Base-by-base conservation (phyloP, 1,140 invertebrate genomes). In the Solen grandis region DNA sequence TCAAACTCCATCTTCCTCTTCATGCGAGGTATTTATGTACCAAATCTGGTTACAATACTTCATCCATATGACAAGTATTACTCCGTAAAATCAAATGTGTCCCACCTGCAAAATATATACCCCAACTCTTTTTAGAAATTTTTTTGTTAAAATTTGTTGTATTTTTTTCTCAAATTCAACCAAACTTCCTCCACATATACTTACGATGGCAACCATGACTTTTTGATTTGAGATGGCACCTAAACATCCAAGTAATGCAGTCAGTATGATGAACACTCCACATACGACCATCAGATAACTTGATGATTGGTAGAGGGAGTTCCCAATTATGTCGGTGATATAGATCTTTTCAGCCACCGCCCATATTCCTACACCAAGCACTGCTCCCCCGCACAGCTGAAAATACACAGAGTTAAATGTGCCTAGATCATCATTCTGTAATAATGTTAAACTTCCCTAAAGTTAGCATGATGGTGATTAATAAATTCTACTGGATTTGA, bases 341-440 rank as follows among this genome's bases (percentile, higher is more conserved):
- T 83, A 88, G n/a, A 87, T 59, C 60, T 87, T 87, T 57, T 83
- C 79, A 19, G 79, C 81, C 5, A 84, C 81, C 16, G 81, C 84
- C 87, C 87, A 88, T 66, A 87, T 81, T 25, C 85, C 85, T 52
- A 88, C 69, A 22, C 65, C 83, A 10, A 81, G 41, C 10, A 87
- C 50, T 13, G 68, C 73, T 8, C 83, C 52, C 4, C 87, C 85
- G 41, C 75, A 69, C 2, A 86, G 31, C 87, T 88, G 81, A 46
- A 81, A 82, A 29, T n/a, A n/a, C n/a, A n/a, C n/a, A n/a, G n/a
- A 54, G 50, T n/a, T n/a, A n/a, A n/a, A n/a, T n/a, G n/a, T n/a
- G n/a, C n/a, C n/a, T n/a, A n/a, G n/a, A n/a, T n/a, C n/a, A n/a
- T n/a, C n/a, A n/a, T n/a, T n/a, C n/a, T n/a, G n/a, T n/a, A n/a